phyloP scores from a whole-genome alignment of 1,140 invertebrate genomes.

The Pygmarrhopalites habei region DNA sequence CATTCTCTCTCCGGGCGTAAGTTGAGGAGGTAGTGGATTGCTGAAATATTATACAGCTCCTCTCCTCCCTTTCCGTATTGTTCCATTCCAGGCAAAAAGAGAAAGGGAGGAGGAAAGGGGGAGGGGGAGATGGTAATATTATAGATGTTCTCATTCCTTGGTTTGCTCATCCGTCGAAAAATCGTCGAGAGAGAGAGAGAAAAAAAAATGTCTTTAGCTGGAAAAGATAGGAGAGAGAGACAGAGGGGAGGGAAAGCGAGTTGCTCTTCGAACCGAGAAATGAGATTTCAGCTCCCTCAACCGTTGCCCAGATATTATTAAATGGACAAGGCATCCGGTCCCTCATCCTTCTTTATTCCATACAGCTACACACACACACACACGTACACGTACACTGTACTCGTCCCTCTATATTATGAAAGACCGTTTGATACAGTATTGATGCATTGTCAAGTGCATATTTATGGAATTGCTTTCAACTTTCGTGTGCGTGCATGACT shows the following conservation, averaged over 20 bases:
- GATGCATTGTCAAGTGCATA: no score
- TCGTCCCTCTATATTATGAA: no score
- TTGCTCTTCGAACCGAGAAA: slow-evolving; percentile 29
- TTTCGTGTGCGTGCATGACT: no score
- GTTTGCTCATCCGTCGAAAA: not conserved
- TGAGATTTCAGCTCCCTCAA: slow-evolving; percentile 28
- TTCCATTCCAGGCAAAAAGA: not conserved
- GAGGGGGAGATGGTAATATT: no score
- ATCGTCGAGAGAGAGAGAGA: not conserved
- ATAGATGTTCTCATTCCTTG: not conserved
- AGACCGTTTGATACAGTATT: no score
- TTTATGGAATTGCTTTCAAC: no score
- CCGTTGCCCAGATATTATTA: slow-evolving; percentile 9
- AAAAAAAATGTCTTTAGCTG: not conserved
- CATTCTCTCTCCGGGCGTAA: no score
- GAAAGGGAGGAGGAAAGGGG: no score
- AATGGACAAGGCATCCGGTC: slow-evolving; percentile 10
- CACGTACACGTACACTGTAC: no score
- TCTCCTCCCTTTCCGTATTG: not conserved
- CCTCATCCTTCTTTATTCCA: no score
- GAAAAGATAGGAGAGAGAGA: slow-evolving; percentile 1
- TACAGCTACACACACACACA: no score
- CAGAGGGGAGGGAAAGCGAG: not conserved
- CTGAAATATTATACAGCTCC: not conserved
- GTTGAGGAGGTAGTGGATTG: no score